Percentiles rank a stretch among this genome's conserved stretches.
Evolutionary conservation across 2,797 vertebrate species (phyloP).

Genomic region (Masticophis lateralis): DNA sequence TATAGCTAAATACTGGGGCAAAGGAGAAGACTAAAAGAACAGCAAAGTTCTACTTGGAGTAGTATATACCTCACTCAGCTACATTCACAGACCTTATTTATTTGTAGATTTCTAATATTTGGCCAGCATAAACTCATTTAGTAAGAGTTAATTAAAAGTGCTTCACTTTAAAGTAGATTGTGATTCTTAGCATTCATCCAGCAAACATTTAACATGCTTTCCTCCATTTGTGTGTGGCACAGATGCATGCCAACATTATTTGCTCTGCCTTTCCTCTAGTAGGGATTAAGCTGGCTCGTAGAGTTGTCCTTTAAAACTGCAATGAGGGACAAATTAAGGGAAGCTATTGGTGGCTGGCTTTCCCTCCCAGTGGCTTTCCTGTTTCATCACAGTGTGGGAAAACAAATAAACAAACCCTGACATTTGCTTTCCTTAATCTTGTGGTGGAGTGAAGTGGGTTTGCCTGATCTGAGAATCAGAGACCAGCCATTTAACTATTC

Average conservation of each 20-base stretch:
- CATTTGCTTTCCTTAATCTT: neutral
- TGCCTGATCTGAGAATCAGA: neutral
- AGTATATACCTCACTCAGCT: neutral
- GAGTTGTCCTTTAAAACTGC: neutral
- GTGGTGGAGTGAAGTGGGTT: neutral
- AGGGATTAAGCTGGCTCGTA: neutral
- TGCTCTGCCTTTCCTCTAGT: neutral
- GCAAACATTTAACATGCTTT: neutral
- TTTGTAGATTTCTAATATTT: neutral
- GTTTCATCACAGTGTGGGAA: neutral
- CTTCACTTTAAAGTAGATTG: neutral
- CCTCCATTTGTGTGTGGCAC: neutral
- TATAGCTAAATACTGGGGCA: slow-evolving; percentile 32
- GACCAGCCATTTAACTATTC: neutral
- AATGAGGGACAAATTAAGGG: neutral
- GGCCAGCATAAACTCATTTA: neutral
- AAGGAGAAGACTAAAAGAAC: slow-evolving; percentile 29
- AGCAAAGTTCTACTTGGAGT: neutral
- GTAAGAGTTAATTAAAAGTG: neutral
- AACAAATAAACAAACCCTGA: neutral
- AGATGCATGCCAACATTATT: neutral
- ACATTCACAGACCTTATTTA: neutral
- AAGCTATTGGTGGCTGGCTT: neutral
- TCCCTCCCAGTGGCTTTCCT: neutral
- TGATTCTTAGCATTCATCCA: neutral